phyloP scores from a whole-genome alignment of 2,113 vertebrate species.

The Austrofundulus limnaeus region DNA sequence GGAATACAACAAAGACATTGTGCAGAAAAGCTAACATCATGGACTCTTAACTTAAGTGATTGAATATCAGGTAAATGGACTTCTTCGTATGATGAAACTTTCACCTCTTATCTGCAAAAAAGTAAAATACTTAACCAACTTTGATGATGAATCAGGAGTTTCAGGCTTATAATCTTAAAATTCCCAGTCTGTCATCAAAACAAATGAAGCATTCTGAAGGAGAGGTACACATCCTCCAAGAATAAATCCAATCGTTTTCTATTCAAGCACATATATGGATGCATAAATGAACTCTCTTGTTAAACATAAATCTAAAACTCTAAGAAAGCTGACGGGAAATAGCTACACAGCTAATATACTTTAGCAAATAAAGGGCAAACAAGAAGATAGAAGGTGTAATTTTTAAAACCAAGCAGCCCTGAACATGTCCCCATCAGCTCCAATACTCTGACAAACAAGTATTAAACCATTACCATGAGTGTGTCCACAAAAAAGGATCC shows the following conservation, averaged over 20 bases:
- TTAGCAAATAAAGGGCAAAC: not conserved
- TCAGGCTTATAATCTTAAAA: not conserved
- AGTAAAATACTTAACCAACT: no score
- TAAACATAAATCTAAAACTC: no score
- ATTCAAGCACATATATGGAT: not conserved
- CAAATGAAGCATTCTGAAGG: not conserved
- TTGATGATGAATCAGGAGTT: no score
- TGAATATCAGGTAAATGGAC: no score
- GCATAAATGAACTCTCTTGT: no score
- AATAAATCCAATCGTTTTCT: not conserved
- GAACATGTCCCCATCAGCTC: not conserved
- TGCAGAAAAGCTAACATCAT: no score
- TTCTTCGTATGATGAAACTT: no score
- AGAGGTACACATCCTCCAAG: not conserved
- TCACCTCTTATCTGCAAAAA: no score
- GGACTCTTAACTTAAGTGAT: no score
- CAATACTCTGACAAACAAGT: not conserved
- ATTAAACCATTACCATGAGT: slow-evolving; percentile 10
- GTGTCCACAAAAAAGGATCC: slow-evolving; percentile 15
- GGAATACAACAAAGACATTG: no score
- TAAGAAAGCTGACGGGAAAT: not conserved
- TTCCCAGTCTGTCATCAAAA: not conserved
- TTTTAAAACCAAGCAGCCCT: slow-evolving; percentile 2
- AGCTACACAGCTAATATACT: fast-evolving
- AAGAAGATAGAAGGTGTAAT: not conserved